These are phyloP conservation scores for Homarus americanus DNA, from an alignment of 1,140 invertebrate genomes.

Conservation along the genomic window DNA sequence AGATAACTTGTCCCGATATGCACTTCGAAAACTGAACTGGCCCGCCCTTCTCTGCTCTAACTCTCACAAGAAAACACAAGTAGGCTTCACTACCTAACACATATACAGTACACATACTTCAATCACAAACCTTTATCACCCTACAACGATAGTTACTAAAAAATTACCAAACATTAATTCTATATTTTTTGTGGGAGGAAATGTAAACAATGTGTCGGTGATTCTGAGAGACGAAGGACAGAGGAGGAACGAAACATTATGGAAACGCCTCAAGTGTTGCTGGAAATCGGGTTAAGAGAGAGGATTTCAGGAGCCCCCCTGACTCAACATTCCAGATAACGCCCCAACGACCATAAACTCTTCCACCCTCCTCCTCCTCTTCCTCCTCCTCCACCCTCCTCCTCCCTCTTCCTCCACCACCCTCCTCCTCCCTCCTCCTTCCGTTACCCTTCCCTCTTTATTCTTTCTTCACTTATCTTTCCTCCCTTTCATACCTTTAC, in stretches of 20 bases:
- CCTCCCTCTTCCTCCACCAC: background rate
- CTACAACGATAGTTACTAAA: no score
- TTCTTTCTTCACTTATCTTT: background rate
- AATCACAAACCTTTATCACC: no score
- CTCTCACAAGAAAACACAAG: constrained; percentile 2
- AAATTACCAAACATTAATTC: no score
- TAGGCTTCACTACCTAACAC: no score
- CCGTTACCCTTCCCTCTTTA: background rate
- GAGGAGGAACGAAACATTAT: constrained; percentile 48
- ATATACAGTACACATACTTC: no score
- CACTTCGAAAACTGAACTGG: constrained; percentile 58
- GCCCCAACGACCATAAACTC: constrained; percentile 58
- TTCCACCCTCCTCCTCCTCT: constrained; percentile 33
- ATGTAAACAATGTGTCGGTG: no score
- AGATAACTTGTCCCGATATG: constrained; percentile 72
- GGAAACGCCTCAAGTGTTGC: constrained; percentile 30
- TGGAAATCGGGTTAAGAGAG: constrained; percentile 40
- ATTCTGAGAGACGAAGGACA: background rate
- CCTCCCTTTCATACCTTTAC: background rate
- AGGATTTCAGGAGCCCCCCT: constrained; percentile 39
- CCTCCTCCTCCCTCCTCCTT: constrained; percentile 4
- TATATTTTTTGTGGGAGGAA: no score
- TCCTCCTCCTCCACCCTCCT: constrained; percentile 8
- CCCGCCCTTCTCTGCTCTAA: constrained; percentile 6
- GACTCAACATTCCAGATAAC: constrained; percentile 65